These are phyloP conservation scores for Arbacia lixula DNA, from an alignment of 53 echinoderm and acorn worm genomes.

Conservation along the genomic window DNA sequence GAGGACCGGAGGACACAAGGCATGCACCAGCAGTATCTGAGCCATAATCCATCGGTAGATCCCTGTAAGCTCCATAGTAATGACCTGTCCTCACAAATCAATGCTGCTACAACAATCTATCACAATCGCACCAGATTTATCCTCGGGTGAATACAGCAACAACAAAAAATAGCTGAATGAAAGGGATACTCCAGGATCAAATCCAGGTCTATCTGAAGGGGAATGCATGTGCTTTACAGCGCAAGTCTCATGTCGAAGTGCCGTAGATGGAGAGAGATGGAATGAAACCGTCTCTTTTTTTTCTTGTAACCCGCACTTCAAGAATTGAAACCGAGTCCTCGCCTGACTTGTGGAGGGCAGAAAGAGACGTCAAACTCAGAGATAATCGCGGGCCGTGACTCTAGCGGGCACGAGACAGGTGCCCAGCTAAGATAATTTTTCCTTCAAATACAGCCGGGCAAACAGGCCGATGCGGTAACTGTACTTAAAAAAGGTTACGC, in stretches of 20 bases:
- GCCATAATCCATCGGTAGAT: constrained; percentile 53
- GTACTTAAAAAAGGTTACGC: constrained; percentile 7
- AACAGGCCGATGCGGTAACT: constrained; percentile 38
- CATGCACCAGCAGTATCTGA: constrained; percentile 30
- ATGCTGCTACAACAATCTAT: too few relatives aligned
- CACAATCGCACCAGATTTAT: too few relatives aligned
- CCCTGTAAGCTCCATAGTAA: constrained; percentile 37
- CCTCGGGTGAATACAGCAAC: too few relatives aligned
- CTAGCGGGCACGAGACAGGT: constrained; percentile 7
- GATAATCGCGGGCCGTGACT: constrained; percentile 11
- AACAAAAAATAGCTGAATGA: too few relatives aligned
- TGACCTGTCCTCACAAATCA: not conserved
- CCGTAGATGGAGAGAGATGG: too few relatives aligned
- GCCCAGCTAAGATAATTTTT: constrained; percentile 35
- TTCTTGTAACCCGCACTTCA: not conserved
- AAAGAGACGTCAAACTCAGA: constrained; percentile 35
- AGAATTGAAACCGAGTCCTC: not conserved
- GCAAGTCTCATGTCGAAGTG: too few relatives aligned
- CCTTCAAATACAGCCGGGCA: constrained; percentile 34
- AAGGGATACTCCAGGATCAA: too few relatives aligned
- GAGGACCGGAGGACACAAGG: constrained; percentile 13
- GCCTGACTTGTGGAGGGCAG: not conserved
- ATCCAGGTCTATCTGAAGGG: too few relatives aligned
- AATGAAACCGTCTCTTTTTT: too few relatives aligned
- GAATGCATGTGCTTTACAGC: too few relatives aligned